Evolutionary conservation across 1,140 invertebrate species (phyloP), one percentile per base, ranked within the genome.

Genomic region (Diuraphis noxia): DNA sequence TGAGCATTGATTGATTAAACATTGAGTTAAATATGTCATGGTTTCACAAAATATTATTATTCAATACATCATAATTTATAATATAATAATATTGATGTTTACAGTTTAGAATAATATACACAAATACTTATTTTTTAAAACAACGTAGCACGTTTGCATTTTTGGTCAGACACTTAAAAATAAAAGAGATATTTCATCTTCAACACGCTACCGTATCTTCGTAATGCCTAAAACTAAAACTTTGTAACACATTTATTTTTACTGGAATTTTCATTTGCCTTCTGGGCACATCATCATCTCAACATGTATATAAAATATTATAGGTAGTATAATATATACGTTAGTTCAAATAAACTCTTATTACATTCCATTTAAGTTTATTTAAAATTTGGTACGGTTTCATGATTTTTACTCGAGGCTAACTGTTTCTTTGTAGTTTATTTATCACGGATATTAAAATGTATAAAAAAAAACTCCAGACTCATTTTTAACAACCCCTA

Each of bases 161-260:
- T 63, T 72, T 72, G 13, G 30, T 72, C 56, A n/a, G 56, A 4
- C 56, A 72, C 56, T 72, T 72, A 72, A 72, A 72, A 72, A 72
- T 72, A 72, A n/a, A 81, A 81, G 38, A 81, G 40, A 86, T 49
- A 49, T 49, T 86, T 86, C 84, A 49, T 86, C 84, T 36, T 86
- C 43, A 34, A 86, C n/a, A 34, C 43, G n/a, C n/a, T 49, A 86
- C 84, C n/a, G 41, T 25, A 36, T 46, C 13, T 72, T n/a, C 43
- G 21, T 21, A 8, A 46, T 34, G n/a, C 34, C 25, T 43, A 43
- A 41, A 43, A 85, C 41, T 34, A 34, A 85, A 85, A 85, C 7
- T 0, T 34, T 10, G 25, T 41, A 82, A 82, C 36, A 25, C 38
- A 36, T 86, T 46, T n/a, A 25, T 46, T 46, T 46, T 46, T 4